Base-by-base conservation (phyloP, 2,797 vertebrate genomes). In the Tapera naevia region DNA sequence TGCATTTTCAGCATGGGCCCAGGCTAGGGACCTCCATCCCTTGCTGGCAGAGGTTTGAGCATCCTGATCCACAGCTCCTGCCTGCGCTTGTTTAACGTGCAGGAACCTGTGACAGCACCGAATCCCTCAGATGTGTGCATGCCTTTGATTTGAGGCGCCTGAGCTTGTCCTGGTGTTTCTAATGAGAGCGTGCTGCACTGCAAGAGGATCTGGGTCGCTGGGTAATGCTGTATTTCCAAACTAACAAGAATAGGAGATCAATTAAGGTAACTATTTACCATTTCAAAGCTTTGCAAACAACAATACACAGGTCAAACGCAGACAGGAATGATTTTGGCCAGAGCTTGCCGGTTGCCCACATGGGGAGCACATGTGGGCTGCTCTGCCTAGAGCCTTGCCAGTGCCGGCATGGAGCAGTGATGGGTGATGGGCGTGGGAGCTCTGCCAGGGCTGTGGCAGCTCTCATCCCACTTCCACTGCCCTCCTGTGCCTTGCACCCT, bases 361-460 rank as follows among this genome's bases (percentile, higher is more conserved):
- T 0, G 1, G 73, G 28, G 41, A 46, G 37, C 8, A 0, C 8
- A 0, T 1, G 7, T n/a, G 60, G 25, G 45, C 25, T 35, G 54
- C n/a, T 62, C 33, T 62, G 60, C 33, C 37, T n/a, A 7, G n/a
- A 17, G 66, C 14, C 33, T 27, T 1, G 2, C 9, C 22, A 28
- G 37, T 1, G 0, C 37, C 2, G 2, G 53, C 2, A 0, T 3
- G 1, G 13, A 45, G 21, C 1, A 2, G 17, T 22, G 35, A 16
- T 4, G 37, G 7, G 48, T 48, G 28, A 13, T 7, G 4, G 30
- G 33, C 46, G 28, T 23, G 43, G 50, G 45, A 54, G 58, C 33
- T 62, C 32, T 5, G 9, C 13, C 57, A 33, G 17, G 53, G 53
- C 33, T 62, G 13, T 0, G 1, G 41, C 53, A 51, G 19, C n/a